These are phyloP conservation scores for Poecilia picta DNA, from an alignment of 2,797 vertebrate species.

Conservation along the genomic window DNA sequence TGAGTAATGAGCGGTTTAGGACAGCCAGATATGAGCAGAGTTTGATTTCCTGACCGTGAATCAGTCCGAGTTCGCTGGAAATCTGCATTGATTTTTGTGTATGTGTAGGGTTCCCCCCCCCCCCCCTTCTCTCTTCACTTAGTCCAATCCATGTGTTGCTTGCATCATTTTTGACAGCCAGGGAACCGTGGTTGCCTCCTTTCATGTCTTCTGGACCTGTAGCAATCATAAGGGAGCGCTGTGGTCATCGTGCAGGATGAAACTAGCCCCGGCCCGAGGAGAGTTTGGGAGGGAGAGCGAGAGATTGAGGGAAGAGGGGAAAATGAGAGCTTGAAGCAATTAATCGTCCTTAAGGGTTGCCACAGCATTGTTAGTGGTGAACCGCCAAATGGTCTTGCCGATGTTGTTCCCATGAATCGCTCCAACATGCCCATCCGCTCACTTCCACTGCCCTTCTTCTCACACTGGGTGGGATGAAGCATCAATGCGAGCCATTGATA, in stretches of 20 bases:
- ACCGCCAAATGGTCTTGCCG: constrained; percentile 78
- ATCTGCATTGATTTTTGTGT: constrained; percentile 13
- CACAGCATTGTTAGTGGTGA: constrained; percentile 82
- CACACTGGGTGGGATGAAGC: constrained; percentile 70
- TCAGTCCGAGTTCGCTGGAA: constrained; percentile 16
- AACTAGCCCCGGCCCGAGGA: constrained; percentile 51
- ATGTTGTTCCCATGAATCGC: constrained; percentile 80
- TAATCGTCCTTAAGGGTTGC: constrained; percentile 81
- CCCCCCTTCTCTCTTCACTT: constrained; percentile 29
- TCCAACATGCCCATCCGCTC: constrained; percentile 67
- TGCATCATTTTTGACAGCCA: constrained; percentile 53
- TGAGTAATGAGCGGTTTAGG: constrained; percentile 37
- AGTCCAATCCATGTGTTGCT: constrained; percentile 41
- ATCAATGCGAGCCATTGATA: constrained; percentile 41
- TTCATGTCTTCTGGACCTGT: constrained; percentile 61
- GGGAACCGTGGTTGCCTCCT: constrained; percentile 51
- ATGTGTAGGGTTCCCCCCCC: constrained; percentile 20
- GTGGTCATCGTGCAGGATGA: constrained; percentile 60
- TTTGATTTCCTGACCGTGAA: constrained; percentile 36
- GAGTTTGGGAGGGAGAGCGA: constrained; percentile 36
- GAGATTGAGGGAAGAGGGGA: constrained; percentile 45
- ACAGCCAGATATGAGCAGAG: constrained; percentile 20
- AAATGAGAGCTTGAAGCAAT: constrained; percentile 79
- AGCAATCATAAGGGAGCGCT: constrained; percentile 61
- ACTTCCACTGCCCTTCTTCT: constrained; percentile 59